Evolutionary conservation across 2,113 vertebrate species (phyloP).

Genomic region (Apeltes quadracus): DNA sequence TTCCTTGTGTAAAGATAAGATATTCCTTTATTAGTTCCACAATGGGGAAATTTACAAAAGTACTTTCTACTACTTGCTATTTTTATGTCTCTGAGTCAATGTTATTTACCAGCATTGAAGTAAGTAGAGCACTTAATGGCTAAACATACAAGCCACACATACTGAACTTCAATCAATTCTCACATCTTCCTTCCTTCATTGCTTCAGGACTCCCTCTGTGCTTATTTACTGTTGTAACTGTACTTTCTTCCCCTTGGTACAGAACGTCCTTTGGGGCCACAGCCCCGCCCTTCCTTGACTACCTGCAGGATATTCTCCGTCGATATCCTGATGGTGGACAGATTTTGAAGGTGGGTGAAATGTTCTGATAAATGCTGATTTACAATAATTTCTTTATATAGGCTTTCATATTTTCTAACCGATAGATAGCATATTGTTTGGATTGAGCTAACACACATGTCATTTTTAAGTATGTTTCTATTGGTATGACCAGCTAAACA

Average conservation of each 20-base stretch:
- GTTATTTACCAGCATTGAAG: not conserved
- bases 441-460: no score
- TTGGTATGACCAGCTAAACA: no score
- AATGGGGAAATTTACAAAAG: no score
- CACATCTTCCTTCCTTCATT: not conserved
- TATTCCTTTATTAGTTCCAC: not conserved
- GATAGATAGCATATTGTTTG: no score
- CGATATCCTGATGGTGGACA: conserved; percentile 89
- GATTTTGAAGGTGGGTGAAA: conserved; percentile 82
- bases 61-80: not conserved
- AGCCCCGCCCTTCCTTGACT: conserved; percentile 84
- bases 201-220: not conserved
- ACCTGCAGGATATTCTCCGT: conserved; percentile 84
- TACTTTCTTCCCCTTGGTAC: conserved; percentile 22
- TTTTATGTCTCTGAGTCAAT: not conserved
- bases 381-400: not conserved
- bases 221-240: not conserved
- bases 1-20: not conserved
- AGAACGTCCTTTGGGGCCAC: conserved; percentile 82
- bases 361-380: not conserved
- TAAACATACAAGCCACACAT: not conserved
- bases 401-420: no score
- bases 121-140: not conserved
- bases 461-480: no score
- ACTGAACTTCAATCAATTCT: not conserved